Evolutionary conservation across 2,888 invertebrate genomes (phyloP), one percentile per base, ranked within the genome.

Genomic region (Dinocampus coccinellae): DNA sequence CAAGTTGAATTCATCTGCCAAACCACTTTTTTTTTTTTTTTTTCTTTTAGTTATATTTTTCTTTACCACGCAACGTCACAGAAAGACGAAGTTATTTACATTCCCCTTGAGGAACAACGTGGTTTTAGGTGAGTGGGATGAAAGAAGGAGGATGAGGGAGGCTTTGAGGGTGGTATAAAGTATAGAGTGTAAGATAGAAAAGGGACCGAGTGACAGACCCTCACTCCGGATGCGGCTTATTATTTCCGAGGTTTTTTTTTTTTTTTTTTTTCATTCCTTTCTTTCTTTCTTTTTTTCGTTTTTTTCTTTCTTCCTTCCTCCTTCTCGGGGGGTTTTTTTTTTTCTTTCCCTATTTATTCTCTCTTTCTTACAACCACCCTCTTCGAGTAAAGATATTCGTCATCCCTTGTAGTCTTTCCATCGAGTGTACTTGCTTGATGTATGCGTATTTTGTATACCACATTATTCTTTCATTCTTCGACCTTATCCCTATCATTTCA

Each of bases 191-290:
- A n/a, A 20, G 47, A 47, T 47, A 47, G 47, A 47, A 47, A 47
- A 47, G 47, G 47, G 16, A 47, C 47, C 47, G 47, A 47, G 47
- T 47, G 47, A 47, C 47, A 47, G 47, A 7, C 47, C 47, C 63
- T 52, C n/a, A n/a, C 76, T 70, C 72, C 76, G 76, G 77, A 78
- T 78, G 78, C 75, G 75, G 83, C 83, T 84, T 85, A 84, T 84
- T 85, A 84, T 83, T 82, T 81, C 80, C 78, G 77, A 79, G 79
- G 79, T 81, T 80, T 75, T 73, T 80, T 73, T 76, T 52, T 33
- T 65, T 58, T 26, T 65, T 22, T 47, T 69, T n/a, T n/a, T n/a
- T n/a, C n/a, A n/a, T n/a, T n/a, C n/a, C n/a, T 73, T 80, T 73
- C 76, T 52, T 33, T 65, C 55, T 26, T 65, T 22, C 39, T 69